These are phyloP conservation scores for Monodelphis domestica DNA, from an alignment of 2,797 vertebrate species.

Conservation along the genomic window DNA sequence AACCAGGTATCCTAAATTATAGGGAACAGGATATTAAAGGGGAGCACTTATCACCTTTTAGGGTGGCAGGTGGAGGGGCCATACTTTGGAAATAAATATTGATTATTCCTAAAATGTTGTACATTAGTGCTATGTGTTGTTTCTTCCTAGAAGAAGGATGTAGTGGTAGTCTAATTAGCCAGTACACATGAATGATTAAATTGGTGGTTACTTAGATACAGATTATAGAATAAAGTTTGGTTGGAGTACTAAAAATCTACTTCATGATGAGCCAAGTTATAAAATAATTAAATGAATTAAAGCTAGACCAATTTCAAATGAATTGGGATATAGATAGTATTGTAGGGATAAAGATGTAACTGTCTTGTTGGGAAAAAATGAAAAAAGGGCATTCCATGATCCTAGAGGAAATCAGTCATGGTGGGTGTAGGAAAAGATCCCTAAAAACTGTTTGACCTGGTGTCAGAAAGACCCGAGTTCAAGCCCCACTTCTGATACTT, in stretches of 20 bases:
- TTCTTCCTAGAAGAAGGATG: background rate
- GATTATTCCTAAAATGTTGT: background rate
- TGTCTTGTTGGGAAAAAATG: background rate
- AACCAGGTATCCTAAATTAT: background rate
- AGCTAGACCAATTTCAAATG: background rate
- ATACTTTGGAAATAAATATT: background rate
- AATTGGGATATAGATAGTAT: background rate
- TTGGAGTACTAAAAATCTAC: background rate
- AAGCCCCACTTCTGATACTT: background rate
- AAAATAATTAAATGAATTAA: background rate
- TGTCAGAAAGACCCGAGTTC: background rate
- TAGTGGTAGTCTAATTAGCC: background rate
- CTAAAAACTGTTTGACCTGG: background rate
- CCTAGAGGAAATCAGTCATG: background rate
- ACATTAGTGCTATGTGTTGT: background rate
- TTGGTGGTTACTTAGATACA: background rate
- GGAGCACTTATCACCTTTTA: background rate
- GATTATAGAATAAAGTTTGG: background rate
- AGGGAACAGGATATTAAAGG: background rate
- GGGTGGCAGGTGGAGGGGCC: background rate
- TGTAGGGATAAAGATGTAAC: background rate
- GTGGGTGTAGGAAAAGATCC: background rate
- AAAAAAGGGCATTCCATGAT: background rate
- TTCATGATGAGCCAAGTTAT: background rate
- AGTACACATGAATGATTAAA: background rate